Conservation (phyloP, 2,888 invertebrate species). For the Parascotia fuliginaria region DNA sequence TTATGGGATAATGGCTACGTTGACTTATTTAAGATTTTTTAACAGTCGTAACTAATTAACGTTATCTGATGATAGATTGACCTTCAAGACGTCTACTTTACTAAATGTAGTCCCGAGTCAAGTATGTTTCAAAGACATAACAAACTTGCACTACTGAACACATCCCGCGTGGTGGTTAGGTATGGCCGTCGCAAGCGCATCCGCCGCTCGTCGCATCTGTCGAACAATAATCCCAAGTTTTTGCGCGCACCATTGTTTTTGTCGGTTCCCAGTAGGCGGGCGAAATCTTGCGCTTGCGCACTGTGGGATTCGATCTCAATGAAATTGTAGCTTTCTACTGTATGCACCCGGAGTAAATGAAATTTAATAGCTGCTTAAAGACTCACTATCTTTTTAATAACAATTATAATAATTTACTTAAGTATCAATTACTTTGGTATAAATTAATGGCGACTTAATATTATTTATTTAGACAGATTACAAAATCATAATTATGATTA, state of each 20-base stretch:
- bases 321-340: conserved; percentile 36
- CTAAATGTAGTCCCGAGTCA: too few species aligned
- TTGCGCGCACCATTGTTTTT: conserved; percentile 44
- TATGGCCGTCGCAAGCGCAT: conserved; percentile 47
- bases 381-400: too few species aligned
- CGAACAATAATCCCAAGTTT: conserved; percentile 47
- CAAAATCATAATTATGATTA: too few species aligned
- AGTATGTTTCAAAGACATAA: background rate
- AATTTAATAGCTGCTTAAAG: background rate
- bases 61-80: too few species aligned
- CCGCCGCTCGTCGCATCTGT: conserved; percentile 49
- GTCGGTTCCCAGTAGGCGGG: conserved; percentile 40
- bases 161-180: conserved; percentile 14
- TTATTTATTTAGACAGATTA: too few species aligned
- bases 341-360: conserved; percentile 20
- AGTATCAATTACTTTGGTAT: too few species aligned
- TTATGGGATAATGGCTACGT: too few species aligned
- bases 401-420: too few species aligned
- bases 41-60: too few species aligned
- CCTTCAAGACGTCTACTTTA: too few species aligned
- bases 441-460: too few species aligned
- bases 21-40: too few species aligned
- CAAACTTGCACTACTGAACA: conserved; percentile 17
- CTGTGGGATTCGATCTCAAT: conserved; percentile 34
- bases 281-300: conserved; percentile 34